Evolutionary conservation across 2,797 vertebrate genomes (phyloP).

Genomic region (Eulemur rubriventer): DNA sequence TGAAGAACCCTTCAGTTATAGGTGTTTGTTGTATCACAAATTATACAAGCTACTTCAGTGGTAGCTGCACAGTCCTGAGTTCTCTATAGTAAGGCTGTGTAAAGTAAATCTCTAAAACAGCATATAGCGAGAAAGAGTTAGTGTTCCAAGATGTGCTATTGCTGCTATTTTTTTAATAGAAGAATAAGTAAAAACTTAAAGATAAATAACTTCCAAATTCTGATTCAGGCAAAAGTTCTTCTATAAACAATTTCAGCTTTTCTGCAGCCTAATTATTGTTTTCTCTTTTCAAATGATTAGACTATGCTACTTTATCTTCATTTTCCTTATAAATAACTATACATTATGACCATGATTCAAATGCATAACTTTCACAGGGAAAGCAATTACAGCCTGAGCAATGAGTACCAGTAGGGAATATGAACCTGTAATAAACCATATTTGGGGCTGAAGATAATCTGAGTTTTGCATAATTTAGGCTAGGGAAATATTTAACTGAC

Average conservation of each 20-base stretch:
- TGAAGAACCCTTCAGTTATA: neutral
- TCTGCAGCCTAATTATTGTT: slow-evolving; percentile 25
- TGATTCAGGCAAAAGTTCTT: neutral
- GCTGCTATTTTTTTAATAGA: neutral
- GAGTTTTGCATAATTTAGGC: slow-evolving; percentile 40
- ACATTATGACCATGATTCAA: slow-evolving; percentile 48
- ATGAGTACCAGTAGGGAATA: neutral
- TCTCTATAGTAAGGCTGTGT: neutral
- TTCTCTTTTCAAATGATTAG: slow-evolving; percentile 42
- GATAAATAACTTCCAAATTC: slow-evolving; percentile 9
- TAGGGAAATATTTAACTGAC: slow-evolving; percentile 50
- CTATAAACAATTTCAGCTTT: slow-evolving; percentile 18
- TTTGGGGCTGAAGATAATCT: slow-evolving; percentile 23
- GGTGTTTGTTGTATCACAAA: neutral
- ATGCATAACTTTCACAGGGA: neutral
- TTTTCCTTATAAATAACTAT: slow-evolving; percentile 54
- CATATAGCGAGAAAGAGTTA: neutral
- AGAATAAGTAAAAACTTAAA: slow-evolving; percentile 5
- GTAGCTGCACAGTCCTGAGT: neutral
- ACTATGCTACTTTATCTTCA: slow-evolving; percentile 46
- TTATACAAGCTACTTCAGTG: neutral
- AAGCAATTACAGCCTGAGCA: slow-evolving; percentile 45
- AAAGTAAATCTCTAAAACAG: neutral
- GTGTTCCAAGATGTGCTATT: neutral
- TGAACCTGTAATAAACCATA: slow-evolving; percentile 33